Percentiles rank a stretch among this genome's conserved stretches.
Conservation (phyloP, 2,113 vertebrate species). For the Nyctibius bracteatus region DNA sequence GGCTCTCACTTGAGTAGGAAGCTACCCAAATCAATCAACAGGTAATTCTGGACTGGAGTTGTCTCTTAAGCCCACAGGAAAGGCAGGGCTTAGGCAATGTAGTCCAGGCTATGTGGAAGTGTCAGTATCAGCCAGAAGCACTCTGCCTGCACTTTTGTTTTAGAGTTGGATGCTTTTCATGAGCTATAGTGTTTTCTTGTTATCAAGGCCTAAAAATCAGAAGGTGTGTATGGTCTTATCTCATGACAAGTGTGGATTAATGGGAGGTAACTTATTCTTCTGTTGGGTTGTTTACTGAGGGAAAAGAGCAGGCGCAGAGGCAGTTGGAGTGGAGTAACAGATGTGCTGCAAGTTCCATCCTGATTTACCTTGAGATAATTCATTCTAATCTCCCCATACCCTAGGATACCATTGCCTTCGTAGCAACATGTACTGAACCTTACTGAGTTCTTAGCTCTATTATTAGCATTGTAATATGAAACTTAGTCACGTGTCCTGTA, state of each 20-base stretch:
- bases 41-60: not conserved
- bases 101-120: not conserved
- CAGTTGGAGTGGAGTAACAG: not conserved
- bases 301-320: not conserved
- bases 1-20: not conserved
- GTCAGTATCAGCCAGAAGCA: not conserved
- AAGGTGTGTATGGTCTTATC: not conserved
- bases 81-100: not conserved
- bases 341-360: conserved; percentile 5
- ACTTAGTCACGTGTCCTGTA: not conserved
- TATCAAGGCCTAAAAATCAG: not conserved
- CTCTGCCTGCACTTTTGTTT: not conserved
- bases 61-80: not conserved
- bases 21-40: not conserved
- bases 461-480: conserved; percentile 46
- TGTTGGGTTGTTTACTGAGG: not conserved
- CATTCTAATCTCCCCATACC: not conserved
- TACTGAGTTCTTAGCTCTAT: not conserved
- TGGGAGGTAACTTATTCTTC: not conserved
- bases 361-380: conserved; percentile 11
- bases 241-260: not conserved
- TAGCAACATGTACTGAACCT: not conserved
- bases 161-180: not conserved
- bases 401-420: not conserved
- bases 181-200: not conserved